phyloP scores from a whole-genome alignment of 2,113 vertebrate genomes.

The Nannospalax galili region DNA sequence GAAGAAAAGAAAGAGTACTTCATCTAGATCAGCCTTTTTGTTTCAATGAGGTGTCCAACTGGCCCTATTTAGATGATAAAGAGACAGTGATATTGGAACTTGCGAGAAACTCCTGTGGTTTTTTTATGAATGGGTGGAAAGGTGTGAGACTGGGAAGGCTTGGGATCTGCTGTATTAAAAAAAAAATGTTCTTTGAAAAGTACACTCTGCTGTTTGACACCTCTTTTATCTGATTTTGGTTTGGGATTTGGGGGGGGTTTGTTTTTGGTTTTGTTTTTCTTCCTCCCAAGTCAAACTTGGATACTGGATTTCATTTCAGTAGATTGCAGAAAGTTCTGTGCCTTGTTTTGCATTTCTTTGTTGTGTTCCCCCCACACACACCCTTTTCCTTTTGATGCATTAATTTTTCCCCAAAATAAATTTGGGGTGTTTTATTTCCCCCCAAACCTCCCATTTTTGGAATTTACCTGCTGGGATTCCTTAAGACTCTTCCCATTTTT shows the following conservation, averaged over 20 bases:
- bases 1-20: conserved; percentile 99
- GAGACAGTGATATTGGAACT: conserved; percentile 87
- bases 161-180: conserved; percentile 88
- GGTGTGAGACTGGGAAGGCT: conserved; percentile 87
- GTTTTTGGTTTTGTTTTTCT: conserved; percentile 82
- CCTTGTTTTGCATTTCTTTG: conserved; percentile 94
- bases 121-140: conserved; percentile 83
- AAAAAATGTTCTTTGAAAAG: conserved; percentile 90
- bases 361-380: conserved; percentile 77
- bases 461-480: conserved; percentile 86
- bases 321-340: conserved; percentile 98
- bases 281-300: conserved; percentile 89
- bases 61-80: conserved; percentile 87
- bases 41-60: conserved; percentile 88
- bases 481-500: conserved; percentile 64
- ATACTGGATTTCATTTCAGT: conserved; percentile 94
- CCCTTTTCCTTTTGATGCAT: not conserved
- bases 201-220: conserved; percentile 95
- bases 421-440: conserved; percentile 71
- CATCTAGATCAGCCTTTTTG: conserved; percentile 94
- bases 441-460: conserved; percentile 77
- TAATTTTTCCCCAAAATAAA: conserved; percentile 73
- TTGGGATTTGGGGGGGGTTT: not conserved
- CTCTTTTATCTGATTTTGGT: conserved; percentile 84
- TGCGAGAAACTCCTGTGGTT: conserved; percentile 84